Base-by-base conservation (phyloP, 2,797 vertebrate genomes). In the Gymnothorax reevesii region DNA sequence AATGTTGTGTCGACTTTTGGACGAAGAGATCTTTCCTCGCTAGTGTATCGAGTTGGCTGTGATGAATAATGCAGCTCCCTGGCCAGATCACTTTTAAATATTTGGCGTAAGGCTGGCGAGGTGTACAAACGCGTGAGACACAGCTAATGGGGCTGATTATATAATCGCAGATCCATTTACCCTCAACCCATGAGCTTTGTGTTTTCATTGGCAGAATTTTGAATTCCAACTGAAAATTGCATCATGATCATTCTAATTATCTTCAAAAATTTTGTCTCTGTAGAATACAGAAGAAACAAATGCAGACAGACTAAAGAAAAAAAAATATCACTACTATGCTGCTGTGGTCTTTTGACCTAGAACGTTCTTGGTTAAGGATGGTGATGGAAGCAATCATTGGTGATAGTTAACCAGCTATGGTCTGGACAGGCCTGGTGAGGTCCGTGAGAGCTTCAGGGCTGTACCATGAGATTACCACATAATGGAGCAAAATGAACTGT, bases 141-240 rank as follows among this genome's bases (percentile, higher is more conserved):
- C 85, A 33, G 82, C 66, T 87, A 91, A 87, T 89, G 89, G 87
- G 33, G 85, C 85, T 87, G 91, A 88, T 91, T 89, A 90, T 69
- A 88, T 42, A 89, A 85, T 86, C 57, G 86, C 92, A 93, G 92
- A 92, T 93, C 92, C 55, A 84, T 88, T 90, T 89, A 89, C 49
- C 25, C 79, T 52, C 89, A 87, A 49, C 49, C 64, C 89, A 88
- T 88, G 80, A 59, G 79, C 33, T 90, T 90, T 89, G 90, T 86
- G 89, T 91, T 92, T 93, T 94, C 90, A 90, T 93, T 93, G 93
- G 89, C 91, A 91, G 90, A 92, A 92, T 89, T 91, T 66, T n/a
- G n/a, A 92, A 93, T 94, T 93, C 91, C 93, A 93, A 91, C 93
- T 92, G 84, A 91, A 92, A 88, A 92, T 83, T 82, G 2, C 59